Percentiles rank a stretch among this genome's conserved stretches.
phyloP scores from a whole-genome alignment of 2,888 invertebrate genomes.

The Trissoscelio sp. region DNA sequence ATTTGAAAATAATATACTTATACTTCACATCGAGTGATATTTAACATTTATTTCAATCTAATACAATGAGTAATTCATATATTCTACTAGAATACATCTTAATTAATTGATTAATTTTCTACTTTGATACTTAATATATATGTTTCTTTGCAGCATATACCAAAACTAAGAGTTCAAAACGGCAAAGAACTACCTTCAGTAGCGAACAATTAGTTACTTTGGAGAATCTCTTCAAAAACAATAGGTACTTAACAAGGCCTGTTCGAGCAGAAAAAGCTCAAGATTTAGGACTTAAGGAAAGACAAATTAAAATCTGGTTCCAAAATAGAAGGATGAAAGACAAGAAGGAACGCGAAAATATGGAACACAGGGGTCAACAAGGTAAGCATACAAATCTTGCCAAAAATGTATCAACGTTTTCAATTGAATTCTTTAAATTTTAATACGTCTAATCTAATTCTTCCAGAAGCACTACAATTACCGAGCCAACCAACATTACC shows the following conservation, averaged over 20 bases:
- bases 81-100: background rate
- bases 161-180: conserved; percentile 43
- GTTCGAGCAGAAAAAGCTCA: conserved; percentile 60
- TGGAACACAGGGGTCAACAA: conserved; percentile 48
- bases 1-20: too few relatives aligned
- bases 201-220: conserved; percentile 57
- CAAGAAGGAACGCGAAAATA: conserved; percentile 51
- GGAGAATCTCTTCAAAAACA: conserved; percentile 56
- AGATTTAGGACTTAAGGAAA: conserved; percentile 48
- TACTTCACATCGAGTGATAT: too few relatives aligned
- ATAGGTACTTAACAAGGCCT: conserved; percentile 49
- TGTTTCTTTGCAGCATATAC: conserved; percentile 32
- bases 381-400: conserved; percentile 7
- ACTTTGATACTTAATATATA: background rate
- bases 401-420: too few relatives aligned
- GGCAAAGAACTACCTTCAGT: conserved; percentile 53
- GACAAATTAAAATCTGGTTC: conserved; percentile 65
- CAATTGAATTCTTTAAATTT: too few relatives aligned
- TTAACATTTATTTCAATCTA: background rate
- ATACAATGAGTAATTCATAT: background rate
- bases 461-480: background rate
- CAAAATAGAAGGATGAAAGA: conserved; percentile 65
- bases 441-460: too few relatives aligned
- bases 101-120: background rate
- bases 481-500: background rate